phyloP scores from a whole-genome alignment of 2,888 invertebrate species.

The Drosophila neutralis region DNA sequence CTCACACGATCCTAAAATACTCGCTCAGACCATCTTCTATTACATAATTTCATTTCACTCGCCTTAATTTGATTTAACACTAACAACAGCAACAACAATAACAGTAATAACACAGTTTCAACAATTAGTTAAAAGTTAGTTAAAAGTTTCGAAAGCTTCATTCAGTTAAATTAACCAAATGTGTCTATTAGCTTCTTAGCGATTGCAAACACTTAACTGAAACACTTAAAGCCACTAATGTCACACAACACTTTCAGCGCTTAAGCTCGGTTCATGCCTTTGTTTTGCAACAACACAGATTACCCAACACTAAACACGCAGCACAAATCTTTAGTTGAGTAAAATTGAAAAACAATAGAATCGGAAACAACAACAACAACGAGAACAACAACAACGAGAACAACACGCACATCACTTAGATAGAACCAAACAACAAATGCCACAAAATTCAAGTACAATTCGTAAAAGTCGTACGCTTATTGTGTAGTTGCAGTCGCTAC shows the following conservation, averaged over 20 bases:
- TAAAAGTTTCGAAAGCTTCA: conserved; percentile 60
- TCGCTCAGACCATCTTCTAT: conserved; percentile 18
- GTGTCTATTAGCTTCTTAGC: conserved; percentile 80
- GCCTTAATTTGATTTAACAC: conserved; percentile 22
- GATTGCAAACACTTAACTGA: conserved; percentile 59
- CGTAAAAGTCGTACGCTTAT: conserved; percentile 64
- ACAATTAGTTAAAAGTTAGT: conserved; percentile 53
- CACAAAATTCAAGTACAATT: conserved; percentile 30
- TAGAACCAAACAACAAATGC: conserved; percentile 4
- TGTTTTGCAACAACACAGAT: conserved; percentile 23
- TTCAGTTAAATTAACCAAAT: conserved; percentile 69
- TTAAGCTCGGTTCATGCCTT: conserved; percentile 16
- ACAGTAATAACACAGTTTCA: conserved; percentile 50
- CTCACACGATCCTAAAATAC: conserved; percentile 16
- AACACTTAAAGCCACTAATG: conserved; percentile 8
- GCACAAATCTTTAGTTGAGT: conserved; percentile 11
- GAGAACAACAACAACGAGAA: conserved; percentile 8
- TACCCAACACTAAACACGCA: conserved; percentile 25
- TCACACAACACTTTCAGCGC: conserved; percentile 11
- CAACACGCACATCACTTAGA: conserved; percentile 25
- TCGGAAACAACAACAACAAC: conserved; percentile 9
- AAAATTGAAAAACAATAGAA: background rate
- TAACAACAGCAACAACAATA: conserved; percentile 43
- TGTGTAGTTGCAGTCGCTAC: conserved; percentile 77
- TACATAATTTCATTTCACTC: conserved; percentile 7